Conservation (phyloP, 2,113 vertebrate genomes). For the Brachypteracias leptosomus region DNA sequence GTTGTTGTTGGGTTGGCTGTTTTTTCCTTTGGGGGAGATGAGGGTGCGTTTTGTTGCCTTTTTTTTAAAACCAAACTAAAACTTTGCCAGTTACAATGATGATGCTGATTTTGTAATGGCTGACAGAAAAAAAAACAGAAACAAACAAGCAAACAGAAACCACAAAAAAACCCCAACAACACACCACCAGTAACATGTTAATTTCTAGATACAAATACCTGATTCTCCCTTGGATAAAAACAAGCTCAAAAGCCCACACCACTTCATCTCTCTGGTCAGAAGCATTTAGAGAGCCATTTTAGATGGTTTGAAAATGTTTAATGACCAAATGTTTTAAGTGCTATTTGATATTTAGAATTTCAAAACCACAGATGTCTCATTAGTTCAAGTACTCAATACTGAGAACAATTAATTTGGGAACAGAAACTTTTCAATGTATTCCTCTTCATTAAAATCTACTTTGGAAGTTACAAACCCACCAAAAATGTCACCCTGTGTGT, state of each 20-base stretch:
- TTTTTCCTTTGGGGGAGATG: too few relatives aligned
- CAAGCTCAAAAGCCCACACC: background rate
- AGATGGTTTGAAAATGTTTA: background rate
- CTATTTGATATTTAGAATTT: background rate
- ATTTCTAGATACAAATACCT: background rate
- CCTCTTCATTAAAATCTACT: background rate
- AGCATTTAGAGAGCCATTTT: background rate
- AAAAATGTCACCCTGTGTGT: fast-evolving
- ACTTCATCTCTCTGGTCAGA: background rate
- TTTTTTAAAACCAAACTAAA: background rate
- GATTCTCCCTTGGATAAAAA: background rate
- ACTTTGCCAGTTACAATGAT: background rate
- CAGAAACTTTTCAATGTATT: background rate
- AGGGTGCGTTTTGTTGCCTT: too few relatives aligned
- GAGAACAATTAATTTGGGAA: background rate
- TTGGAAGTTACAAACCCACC: background rate
- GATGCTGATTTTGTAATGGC: background rate
- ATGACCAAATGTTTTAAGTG: background rate
- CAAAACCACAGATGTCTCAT: background rate
- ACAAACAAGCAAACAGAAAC: background rate
- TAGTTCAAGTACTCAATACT: background rate
- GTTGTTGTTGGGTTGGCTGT: too few relatives aligned
- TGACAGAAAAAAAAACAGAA: background rate
- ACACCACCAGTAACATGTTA: background rate
- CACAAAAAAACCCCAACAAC: background rate